Evolutionary conservation across 2,888 invertebrate genomes (phyloP).

Genomic region (Cryptocephalus primarius): DNA sequence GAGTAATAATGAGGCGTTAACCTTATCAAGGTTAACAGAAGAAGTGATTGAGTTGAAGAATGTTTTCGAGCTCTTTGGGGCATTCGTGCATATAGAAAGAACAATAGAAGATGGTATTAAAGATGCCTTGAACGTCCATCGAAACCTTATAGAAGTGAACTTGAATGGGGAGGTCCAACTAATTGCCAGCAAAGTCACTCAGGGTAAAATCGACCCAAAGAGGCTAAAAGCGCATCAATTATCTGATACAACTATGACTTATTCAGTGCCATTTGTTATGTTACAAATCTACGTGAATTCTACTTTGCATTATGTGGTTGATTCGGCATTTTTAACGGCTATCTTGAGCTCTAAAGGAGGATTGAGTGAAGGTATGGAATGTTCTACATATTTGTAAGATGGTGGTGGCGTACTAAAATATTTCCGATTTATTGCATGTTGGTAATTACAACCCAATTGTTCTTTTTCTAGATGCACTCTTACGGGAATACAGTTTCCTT

Average conservation of each 20-base stretch:
- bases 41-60: conserved; percentile 46
- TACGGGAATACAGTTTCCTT: conserved; percentile 37
- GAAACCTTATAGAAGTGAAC: conserved; percentile 39
- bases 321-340: conserved; percentile 48
- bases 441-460: conserved; percentile 1
- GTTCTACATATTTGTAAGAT: neutral
- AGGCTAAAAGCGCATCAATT: conserved; percentile 55
- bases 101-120: conserved; percentile 39
- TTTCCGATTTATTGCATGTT: too few species aligned
- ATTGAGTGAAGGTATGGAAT: conserved; percentile 28
- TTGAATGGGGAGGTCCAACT: conserved; percentile 13
- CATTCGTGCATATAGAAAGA: conserved; percentile 30
- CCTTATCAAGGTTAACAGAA: conserved; percentile 37
- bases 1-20: conserved; percentile 33
- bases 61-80: conserved; percentile 36
- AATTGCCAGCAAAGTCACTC: conserved; percentile 34
- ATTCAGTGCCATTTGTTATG: conserved; percentile 58
- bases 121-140: conserved; percentile 49
- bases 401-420: neutral
- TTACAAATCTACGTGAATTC: conserved; percentile 70
- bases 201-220: conserved; percentile 37
- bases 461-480: conserved; percentile 41
- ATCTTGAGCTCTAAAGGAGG: conserved; percentile 27
- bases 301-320: conserved; percentile 54
- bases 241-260: conserved; percentile 53